Evolutionary conservation across 2,113 vertebrate genomes (phyloP), one percentile per base, ranked within the genome.

Genomic region (Nothocercus julius): DNA sequence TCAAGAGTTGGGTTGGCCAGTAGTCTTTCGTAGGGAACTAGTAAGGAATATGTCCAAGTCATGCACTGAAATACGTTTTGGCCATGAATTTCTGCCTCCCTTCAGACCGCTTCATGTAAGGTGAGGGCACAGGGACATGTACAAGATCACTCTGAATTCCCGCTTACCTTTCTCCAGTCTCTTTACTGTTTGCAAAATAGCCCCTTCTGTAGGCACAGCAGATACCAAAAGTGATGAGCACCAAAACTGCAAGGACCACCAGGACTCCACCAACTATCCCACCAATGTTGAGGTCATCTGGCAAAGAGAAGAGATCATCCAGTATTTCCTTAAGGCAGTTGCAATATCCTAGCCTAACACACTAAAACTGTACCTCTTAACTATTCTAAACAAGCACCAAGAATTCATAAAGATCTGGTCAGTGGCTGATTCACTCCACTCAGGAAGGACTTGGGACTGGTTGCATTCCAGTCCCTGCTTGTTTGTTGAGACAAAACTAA

Each of bases 231-330:
- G 98, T 98, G 89, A 99, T 97, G 95, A 98, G 97, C 81, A 98
- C 95, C 91, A 99, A 95, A 1, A 98, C 98, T 4, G 96, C 79
- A 7, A 98, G 85, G 32, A 98, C 99, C n/a, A 98, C 98, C 73
- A 99, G 93, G 8, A 98, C 97, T 44, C 98, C 98, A 6, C 99
- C 99, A 11, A 99, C 97, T 74, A 99, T 99, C 78, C 98, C 99
- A 7, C 98, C 97, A 6, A 99, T 98, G 91, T 99, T 99, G 58
- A 99, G 96, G 77, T 99, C 99, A 98, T 99, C 99, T 99, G 95
- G 54, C 97, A 89, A 92, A 73, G 81, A 87, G 22, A 89, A 40
- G 94, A 76, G 63, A 14, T 78, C 69, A 68, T 8, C 34, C 70
- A 36, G 44, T 1, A 14, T 42, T 85, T 72, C 61, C 49, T 82